phyloP scores from a whole-genome alignment of 2,888 invertebrate genomes.

The Tetheella fluctuosa region DNA sequence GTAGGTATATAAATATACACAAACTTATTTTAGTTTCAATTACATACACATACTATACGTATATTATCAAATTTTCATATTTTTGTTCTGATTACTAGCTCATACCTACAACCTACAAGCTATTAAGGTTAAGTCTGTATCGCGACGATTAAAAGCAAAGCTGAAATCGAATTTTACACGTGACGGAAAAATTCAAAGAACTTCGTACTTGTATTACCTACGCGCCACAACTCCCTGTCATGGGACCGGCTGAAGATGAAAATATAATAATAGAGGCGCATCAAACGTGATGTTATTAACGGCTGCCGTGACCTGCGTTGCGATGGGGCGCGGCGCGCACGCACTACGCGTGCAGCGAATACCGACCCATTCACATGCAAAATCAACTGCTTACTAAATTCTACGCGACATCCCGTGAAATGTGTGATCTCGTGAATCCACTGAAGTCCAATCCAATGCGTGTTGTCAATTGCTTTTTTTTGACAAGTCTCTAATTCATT shows the following conservation, averaged over 20 bases:
- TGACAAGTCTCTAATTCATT: not conserved
- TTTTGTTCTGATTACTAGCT: too few species aligned
- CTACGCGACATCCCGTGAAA: constrained; percentile 53
- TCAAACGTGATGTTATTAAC: constrained; percentile 85
- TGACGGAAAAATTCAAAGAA: constrained; percentile 57
- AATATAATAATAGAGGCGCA: constrained; percentile 84
- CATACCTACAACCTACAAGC: too few species aligned
- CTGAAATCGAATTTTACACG: constrained; percentile 43
- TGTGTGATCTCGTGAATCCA: constrained; percentile 54
- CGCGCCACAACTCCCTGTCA: constrained; percentile 67
- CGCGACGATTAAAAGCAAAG: constrained; percentile 18
- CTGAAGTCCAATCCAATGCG: constrained; percentile 39
- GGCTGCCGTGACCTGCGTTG: constrained; percentile 76
- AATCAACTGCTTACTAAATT: constrained; percentile 65
- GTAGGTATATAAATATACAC: too few species aligned
- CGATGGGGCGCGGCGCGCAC: constrained; percentile 63
- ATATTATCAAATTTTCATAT: too few species aligned
- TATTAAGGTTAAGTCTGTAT: not conserved
- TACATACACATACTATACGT: too few species aligned
- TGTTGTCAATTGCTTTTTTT: constrained; percentile 14
- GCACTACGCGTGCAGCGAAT: constrained; percentile 73
- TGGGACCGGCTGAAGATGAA: constrained; percentile 79
- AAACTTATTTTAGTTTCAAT: too few species aligned
- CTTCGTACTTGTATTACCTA: constrained; percentile 50
- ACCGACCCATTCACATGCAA: constrained; percentile 75